Evolutionary conservation across 2,888 invertebrate species (phyloP).

Genomic region (Drepanosiphum platanoidis): DNA sequence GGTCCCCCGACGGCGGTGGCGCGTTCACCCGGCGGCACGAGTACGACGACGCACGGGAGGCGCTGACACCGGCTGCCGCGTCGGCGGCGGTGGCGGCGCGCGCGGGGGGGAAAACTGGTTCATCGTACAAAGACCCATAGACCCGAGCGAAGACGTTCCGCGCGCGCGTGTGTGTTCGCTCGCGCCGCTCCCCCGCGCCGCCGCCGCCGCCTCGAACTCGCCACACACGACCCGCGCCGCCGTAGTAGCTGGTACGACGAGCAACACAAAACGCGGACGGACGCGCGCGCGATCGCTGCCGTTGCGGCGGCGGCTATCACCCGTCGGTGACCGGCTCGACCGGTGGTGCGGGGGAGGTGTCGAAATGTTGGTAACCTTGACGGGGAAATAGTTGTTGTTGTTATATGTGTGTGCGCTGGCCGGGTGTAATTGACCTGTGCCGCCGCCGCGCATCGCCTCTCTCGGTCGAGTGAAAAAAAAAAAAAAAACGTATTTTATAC

Average conservation of each 20-base stretch:
- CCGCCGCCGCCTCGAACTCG: background rate
- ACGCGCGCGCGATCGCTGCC: slow-evolving; percentile 17
- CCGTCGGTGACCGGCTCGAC: slow-evolving; percentile 47
- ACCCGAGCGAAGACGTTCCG: slow-evolving; percentile 55
- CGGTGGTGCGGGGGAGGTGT: slow-evolving; percentile 60
- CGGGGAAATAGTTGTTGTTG: slow-evolving; percentile 60
- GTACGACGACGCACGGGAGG: background rate
- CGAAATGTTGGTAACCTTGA: slow-evolving; percentile 62
- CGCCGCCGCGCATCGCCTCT: slow-evolving; percentile 28
- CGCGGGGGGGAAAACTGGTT: slow-evolving; percentile 56
- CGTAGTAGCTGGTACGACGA: background rate
- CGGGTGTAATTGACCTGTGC: slow-evolving; percentile 58
- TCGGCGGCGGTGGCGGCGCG: too few species aligned
- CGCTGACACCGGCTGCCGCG: slow-evolving; percentile 23
- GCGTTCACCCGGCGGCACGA: background rate
- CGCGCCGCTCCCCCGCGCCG: slow-evolving; percentile 49
- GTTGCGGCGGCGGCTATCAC: slow-evolving; percentile 32
- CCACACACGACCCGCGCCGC: background rate
- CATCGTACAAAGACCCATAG: slow-evolving; percentile 59
- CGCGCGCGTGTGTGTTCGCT: slow-evolving; percentile 44
- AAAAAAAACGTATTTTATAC: slow-evolving; percentile 14
- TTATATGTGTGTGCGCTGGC: slow-evolving; percentile 18
- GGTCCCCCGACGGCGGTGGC: background rate
- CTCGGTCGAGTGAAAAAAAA: slow-evolving; percentile 21
- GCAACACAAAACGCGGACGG: slow-evolving; percentile 13